A percentile compares a stretch with the other conserved stretches of the same genome.
These are phyloP conservation scores for Phocides pigmalion DNA, from an alignment of 1,140 invertebrate species.

Conservation along the genomic window DNA sequence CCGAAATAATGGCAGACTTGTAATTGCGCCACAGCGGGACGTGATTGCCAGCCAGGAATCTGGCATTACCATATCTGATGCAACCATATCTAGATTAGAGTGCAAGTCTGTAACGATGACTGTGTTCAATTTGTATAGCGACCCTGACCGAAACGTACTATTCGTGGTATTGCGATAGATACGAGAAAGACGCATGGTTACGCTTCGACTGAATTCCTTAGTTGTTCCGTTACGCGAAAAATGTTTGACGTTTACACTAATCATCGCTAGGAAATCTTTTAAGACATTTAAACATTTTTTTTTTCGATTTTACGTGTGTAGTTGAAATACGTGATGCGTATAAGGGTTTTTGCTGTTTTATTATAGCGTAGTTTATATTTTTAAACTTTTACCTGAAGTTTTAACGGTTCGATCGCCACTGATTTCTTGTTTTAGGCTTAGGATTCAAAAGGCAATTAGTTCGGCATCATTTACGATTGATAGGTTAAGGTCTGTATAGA, in stretches of 20 bases:
- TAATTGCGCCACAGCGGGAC: too few species aligned
- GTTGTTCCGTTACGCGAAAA: conserved; percentile 5
- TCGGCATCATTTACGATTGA: neutral
- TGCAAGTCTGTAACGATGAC: neutral
- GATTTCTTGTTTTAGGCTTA: conserved; percentile 19
- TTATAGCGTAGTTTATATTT: conserved; percentile 22
- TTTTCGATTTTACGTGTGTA: conserved; percentile 17
- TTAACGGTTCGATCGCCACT: conserved; percentile 1
- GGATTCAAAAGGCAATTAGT: neutral
- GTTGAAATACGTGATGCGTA: conserved; percentile 1
- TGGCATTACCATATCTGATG: neutral
- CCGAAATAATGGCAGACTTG: too few species aligned
- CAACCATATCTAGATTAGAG: neutral
- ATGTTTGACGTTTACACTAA: conserved; percentile 7
- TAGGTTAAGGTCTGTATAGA: conserved; percentile 19
- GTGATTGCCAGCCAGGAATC: too few species aligned
- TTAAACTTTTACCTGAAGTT: conserved; percentile 6
- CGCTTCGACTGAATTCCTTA: conserved; percentile 42
- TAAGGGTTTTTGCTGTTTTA: conserved; percentile 11
- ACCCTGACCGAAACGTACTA: neutral
- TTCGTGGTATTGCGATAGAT: conserved; percentile 19
- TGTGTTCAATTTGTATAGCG: conserved; percentile 1
- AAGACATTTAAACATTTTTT: conserved; percentile 21
- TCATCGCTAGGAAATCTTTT: conserved; percentile 2
- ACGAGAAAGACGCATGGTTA: conserved; percentile 29